Conservation (phyloP, 2,113 vertebrate species). For the Bubo blakistoni region DNA sequence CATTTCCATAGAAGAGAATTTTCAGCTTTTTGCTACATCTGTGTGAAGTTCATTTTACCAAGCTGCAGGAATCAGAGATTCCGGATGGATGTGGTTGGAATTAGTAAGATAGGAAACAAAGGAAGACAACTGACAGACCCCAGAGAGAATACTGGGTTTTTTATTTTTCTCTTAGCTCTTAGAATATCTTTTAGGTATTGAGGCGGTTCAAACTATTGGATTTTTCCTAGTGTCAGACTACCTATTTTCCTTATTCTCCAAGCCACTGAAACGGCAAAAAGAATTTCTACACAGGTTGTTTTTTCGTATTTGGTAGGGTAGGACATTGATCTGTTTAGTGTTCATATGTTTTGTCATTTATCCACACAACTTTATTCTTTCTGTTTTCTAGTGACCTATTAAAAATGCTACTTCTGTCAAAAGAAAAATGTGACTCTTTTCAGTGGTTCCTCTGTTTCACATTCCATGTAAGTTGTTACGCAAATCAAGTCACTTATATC, state of each 20-base stretch:
- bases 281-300: neutral
- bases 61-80: neutral
- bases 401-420: neutral
- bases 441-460: neutral
- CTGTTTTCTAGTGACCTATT: neutral
- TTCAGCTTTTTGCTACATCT: neutral
- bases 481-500: neutral
- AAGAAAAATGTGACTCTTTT: neutral
- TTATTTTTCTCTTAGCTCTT: neutral
- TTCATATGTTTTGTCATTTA: neutral
- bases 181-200: neutral
- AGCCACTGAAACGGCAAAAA: neutral
- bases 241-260: neutral
- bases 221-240: neutral
- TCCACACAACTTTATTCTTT: neutral
- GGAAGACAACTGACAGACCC: neutral
- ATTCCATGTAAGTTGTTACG: neutral
- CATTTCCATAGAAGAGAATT: neutral
- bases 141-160: neutral
- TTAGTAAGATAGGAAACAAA: neutral
- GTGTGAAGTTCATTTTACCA: neutral
- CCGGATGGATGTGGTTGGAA: neutral
- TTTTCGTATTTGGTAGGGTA: neutral
- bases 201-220: accelerated
- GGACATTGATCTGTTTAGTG: neutral